Evolutionary conservation across 2,888 invertebrate genomes (phyloP), one percentile per base, ranked within the genome.

Genomic region (Diaphora mendica): DNA sequence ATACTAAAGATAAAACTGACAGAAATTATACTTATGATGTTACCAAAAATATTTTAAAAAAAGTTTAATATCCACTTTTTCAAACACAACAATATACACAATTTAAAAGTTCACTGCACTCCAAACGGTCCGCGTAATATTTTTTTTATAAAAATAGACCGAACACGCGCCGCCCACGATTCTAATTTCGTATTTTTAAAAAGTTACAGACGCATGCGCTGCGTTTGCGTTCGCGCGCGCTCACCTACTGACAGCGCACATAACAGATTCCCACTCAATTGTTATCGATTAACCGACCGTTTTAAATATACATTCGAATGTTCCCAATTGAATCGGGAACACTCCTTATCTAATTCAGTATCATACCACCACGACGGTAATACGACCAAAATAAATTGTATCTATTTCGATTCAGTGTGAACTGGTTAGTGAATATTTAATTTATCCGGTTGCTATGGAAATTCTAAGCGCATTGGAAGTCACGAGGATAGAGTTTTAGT

Each of bases 41-140:
- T 76, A 78, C 76, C 74, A 71, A 70, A 76, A 64, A 62, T 59
- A 42, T 67, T 51, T n/a, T 62, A 20, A 35, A 35, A 66, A 39
- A 70, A 68, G 73, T 69, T 74, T 68, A 79, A 77, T 78, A 82
- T 79, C 79, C 85, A 84, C 84, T 82, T 77, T 81, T 81, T 76
- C 71, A 73, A 69, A 75, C 77, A 81, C 71, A 77, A 77, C 67
- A 81, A 64, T 74, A 79, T 78, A 77, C 79, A 77, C 82, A 85
- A 84, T 82, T 86, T 84, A 82, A 85, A 81, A 87, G 93, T 87
- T 92, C 94, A 95, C 95, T 94, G 93, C 93, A 94, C 94, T 94
- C 91, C 88, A 85, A 84, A 87, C 75, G 76, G 73, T 77, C 75
- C 82, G 78, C 82, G 76, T 75, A 82, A 83, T 85, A 87, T 85